These are phyloP conservation scores for Mobula birostris DNA, from an alignment of 2,113 vertebrate species.

Conservation along the genomic window DNA sequence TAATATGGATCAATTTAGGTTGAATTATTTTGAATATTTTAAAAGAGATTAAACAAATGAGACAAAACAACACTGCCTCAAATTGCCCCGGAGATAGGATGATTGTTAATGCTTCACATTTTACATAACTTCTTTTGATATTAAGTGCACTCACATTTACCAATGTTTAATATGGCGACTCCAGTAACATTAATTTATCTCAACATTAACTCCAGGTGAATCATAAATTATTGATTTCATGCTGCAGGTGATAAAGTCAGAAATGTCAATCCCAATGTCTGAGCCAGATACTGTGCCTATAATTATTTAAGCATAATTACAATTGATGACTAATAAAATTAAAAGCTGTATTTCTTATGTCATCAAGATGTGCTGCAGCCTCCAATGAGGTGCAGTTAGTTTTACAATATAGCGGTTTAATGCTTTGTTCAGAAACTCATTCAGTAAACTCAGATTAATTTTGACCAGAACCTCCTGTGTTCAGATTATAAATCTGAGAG, in stretches of 20 bases:
- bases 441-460: background rate
- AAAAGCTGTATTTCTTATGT: background rate
- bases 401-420: background rate
- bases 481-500: background rate
- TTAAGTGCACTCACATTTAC: background rate
- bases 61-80: background rate
- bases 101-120: background rate
- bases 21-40: too few relatives aligned
- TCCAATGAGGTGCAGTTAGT: background rate
- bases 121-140: background rate
- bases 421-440: background rate
- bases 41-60: background rate
- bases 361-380: background rate
- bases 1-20: too few relatives aligned
- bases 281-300: background rate
- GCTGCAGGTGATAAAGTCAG: background rate
- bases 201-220: background rate
- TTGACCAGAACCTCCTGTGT: background rate
- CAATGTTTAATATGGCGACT: background rate
- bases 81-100: background rate
- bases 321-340: background rate
- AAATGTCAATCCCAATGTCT: background rate
- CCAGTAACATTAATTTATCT: background rate
- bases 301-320: background rate
- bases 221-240: constrained; percentile 10